Conservation (phyloP, 2,888 invertebrate genomes). For the Kryphioiulus occultus region DNA sequence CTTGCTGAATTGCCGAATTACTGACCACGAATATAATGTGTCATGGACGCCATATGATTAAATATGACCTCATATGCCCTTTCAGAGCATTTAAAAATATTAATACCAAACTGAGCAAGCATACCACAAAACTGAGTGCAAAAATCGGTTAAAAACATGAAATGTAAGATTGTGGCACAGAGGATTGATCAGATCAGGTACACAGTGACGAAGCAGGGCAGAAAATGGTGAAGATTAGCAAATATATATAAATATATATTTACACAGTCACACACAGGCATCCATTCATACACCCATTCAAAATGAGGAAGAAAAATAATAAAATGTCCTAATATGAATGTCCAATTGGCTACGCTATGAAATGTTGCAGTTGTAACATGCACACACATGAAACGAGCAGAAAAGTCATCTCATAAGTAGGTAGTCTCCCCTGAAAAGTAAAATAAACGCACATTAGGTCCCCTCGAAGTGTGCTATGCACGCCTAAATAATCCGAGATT, state of each 20-base stretch:
- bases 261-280: neutral
- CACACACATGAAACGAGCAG: constrained; percentile 35
- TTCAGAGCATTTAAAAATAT: neutral
- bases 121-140: neutral
- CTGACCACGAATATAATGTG: neutral
- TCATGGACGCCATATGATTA: neutral
- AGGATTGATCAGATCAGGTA: constrained; percentile 30
- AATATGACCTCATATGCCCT: neutral
- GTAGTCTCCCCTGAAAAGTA: constrained; percentile 26
- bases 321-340: constrained; percentile 22
- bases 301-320: neutral
- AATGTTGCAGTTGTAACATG: constrained; percentile 18
- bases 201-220: constrained; percentile 26
- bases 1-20: too few species aligned
- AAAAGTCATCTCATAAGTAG: constrained; percentile 31
- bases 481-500: neutral
- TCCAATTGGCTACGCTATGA: neutral
- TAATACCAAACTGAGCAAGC: neutral
- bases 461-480: neutral
- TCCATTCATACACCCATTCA: neutral
- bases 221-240: constrained; percentile 13
- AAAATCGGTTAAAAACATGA: neutral
- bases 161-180: neutral
- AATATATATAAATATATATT: neutral
- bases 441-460: neutral